Conservation (phyloP, 1,140 invertebrate species). For the Linepithema humile region DNA sequence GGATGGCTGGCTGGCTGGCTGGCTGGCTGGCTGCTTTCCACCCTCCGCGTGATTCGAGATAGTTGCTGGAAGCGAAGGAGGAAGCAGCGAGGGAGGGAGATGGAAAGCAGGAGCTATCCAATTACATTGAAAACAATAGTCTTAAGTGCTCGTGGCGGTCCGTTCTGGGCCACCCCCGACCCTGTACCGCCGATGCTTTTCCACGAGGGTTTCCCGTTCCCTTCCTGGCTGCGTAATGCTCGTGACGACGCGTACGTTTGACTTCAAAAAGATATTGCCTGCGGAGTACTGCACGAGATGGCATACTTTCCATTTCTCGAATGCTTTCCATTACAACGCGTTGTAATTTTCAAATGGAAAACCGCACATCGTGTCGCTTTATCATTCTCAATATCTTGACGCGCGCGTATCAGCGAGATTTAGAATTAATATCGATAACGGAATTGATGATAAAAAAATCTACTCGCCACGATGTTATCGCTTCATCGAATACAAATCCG, state of each 20-base stretch:
- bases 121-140: constrained; percentile 85
- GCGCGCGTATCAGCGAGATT: not conserved
- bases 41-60: constrained; percentile 66
- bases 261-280: constrained; percentile 67
- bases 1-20: constrained; percentile 72
- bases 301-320: not conserved
- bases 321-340: not conserved
- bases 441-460: not conserved
- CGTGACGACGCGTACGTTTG: constrained; percentile 66
- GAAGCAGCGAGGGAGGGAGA: constrained; percentile 60
- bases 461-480: not conserved
- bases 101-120: constrained; percentile 83
- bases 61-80: constrained; percentile 62
- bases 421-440: not conserved
- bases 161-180: constrained; percentile 61
- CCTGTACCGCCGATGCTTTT: constrained; percentile 54
- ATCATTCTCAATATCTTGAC: not conserved
- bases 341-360: not conserved
- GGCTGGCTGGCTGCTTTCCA: constrained; percentile 70
- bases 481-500: constrained; percentile 21
- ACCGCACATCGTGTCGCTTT: not conserved
- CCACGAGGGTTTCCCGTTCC: constrained; percentile 55
- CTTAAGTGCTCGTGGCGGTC: constrained; percentile 83
- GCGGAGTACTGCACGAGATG: not conserved
- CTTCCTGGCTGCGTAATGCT: constrained; percentile 5